Evolutionary conservation across 2,113 vertebrate genomes (phyloP).

Genomic region (Eulemur rufifrons): DNA sequence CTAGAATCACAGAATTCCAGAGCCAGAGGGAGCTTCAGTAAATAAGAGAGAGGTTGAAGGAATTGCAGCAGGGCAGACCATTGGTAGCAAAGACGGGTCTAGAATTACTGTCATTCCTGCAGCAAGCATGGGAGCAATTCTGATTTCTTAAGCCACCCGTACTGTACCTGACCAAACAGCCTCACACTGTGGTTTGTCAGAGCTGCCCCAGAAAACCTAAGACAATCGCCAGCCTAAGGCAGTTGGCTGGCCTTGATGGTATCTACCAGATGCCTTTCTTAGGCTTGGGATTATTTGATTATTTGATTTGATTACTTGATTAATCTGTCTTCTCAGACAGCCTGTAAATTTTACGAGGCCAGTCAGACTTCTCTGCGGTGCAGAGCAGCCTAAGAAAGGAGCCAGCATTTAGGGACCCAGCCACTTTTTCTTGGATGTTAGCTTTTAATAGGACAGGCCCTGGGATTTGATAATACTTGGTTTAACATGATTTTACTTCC

Average conservation of each 20-base stretch:
- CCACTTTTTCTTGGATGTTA: neutral
- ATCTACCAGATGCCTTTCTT: neutral
- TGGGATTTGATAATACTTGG: neutral
- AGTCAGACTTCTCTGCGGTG: neutral
- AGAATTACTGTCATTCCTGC: neutral
- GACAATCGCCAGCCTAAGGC: fast-evolving
- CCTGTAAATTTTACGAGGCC: neutral
- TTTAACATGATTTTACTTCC: neutral
- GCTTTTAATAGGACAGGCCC: neutral
- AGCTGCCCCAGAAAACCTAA: neutral
- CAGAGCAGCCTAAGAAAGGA: neutral
- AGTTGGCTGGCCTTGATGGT: fast-evolving
- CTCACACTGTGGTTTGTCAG: neutral
- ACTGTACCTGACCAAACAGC: no score
- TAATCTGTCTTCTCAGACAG: neutral
- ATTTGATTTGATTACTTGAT: neutral
- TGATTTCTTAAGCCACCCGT: neutral
- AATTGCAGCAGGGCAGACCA: neutral
- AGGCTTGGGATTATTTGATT: no score
- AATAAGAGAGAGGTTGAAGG: neutral
- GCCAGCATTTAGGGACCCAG: no score
- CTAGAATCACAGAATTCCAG: neutral
- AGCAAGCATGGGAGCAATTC: neutral
- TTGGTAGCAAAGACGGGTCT: neutral
- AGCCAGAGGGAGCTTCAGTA: neutral